A percentile compares a stretch with the other conserved stretches of the same genome.
Conservation (phyloP, 2,113 vertebrate species). For the Paramisgurnus dabryanus region DNA sequence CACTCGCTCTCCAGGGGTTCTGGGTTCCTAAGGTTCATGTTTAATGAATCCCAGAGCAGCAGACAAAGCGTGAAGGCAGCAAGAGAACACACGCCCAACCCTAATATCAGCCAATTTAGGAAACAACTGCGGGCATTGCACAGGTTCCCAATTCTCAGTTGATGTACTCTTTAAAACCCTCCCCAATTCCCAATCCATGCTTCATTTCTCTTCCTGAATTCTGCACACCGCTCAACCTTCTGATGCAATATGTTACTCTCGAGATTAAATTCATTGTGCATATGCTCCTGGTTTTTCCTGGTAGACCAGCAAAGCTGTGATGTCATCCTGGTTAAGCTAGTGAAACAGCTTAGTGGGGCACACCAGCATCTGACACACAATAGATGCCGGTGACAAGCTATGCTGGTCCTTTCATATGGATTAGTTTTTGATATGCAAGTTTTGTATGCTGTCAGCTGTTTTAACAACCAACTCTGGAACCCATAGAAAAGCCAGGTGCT, state of each 20-base stretch:
- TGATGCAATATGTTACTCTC: background rate
- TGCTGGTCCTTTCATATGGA: background rate
- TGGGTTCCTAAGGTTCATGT: conserved; percentile 56
- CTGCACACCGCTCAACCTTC: background rate
- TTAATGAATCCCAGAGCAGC: conserved; percentile 65
- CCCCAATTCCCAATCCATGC: background rate
- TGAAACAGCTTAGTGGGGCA: too few species aligned
- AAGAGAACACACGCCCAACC: conserved; percentile 50
- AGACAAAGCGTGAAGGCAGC: conserved; percentile 42
- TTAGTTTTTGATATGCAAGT: background rate
- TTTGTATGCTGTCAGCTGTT: background rate
- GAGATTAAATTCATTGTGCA: background rate
- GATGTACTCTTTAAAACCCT: conserved; percentile 16
- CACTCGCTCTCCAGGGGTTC: conserved; percentile 33
- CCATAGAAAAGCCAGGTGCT: conserved; percentile 59
- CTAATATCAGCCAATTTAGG: conserved; percentile 50
- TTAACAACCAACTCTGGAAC: conserved; percentile 49
- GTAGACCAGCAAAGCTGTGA: too few species aligned
- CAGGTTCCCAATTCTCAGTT: conserved; percentile 37
- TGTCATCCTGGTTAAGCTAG: too few species aligned
- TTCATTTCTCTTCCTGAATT: conserved; percentile 37
- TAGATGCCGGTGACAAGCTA: background rate
- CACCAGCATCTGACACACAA: background rate
- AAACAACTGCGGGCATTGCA: conserved; percentile 39
- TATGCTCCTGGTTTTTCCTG: background rate